Base-by-base conservation (phyloP, 2,888 invertebrate genomes). In the Melinopterus prodromus region DNA sequence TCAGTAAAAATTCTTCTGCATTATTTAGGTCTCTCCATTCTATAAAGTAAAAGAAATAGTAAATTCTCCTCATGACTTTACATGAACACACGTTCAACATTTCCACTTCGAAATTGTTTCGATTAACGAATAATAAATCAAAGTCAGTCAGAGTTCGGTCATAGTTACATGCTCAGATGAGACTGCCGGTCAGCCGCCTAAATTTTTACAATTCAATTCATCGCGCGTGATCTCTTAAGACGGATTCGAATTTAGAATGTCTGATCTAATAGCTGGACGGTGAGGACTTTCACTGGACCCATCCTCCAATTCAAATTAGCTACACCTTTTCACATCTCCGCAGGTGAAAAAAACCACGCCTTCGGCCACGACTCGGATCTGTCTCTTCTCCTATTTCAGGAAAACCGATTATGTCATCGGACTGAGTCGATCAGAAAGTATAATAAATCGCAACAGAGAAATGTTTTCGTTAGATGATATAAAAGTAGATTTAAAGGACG, bases 171-270 rank as follows among this genome's bases (percentile, higher is more conserved):
- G 7, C 1, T 53, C 1, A 53, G 53, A 53, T 12, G 53, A 53
- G 53, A 53, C 26, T 26, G 53, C 7, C 53, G 53, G 53, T 1
- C 53, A 53, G 53, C 12, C 53, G 53, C 53, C 53, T 53, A 53
- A 53, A 53, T 53, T 53, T 53, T 53, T 53, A 53, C 53, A 53
- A 53, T 53, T 53, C 53, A 53, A 53, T 53, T 53, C 53, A 53
- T 53, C 53, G 5, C 53, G 53, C 53, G 53, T 53, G 53, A 53
- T 53, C 53, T 53, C 53, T 53, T 26, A 53, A 53, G 53, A 53
- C 53, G 53, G 53, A 53, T 53, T 12, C 53, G 53, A 53, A 12
- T 53, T 53, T 53, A 53, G 53, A 53, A 53, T 53, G 53, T 53
- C 53, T 53, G 53, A 53, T 53, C 53, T 53, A 53, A 53, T 53